Conservation (phyloP, 2,113 vertebrate genomes). For the Dicerorhinus sumatrensis region DNA sequence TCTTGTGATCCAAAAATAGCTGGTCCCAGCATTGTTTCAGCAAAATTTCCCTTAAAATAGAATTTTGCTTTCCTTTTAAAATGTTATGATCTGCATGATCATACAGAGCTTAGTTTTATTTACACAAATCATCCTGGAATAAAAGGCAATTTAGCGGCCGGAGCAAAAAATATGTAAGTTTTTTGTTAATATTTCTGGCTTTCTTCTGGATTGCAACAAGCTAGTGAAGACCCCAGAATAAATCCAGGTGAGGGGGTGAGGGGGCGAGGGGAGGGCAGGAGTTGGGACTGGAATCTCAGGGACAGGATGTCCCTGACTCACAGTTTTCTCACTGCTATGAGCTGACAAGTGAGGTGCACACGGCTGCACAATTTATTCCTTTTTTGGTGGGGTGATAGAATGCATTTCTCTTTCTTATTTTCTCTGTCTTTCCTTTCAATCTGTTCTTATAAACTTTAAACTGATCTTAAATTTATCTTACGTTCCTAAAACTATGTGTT, state of each 20-base stretch:
- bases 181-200: neutral
- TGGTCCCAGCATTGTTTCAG: neutral
- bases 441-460: neutral
- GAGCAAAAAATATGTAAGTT: neutral
- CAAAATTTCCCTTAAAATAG: constrained; percentile 50
- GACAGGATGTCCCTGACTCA: rapidly evolving
- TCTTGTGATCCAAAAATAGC: constrained; percentile 48
- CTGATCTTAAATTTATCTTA: neutral
- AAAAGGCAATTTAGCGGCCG: neutral
- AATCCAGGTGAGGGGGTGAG: neutral
- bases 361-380: rapidly evolving
- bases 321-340: rapidly evolving
- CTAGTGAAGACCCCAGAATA: neutral
- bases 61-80: constrained; percentile 44
- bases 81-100: neutral
- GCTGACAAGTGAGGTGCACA: rapidly evolving
- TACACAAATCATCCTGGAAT: neutral
- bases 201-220: neutral
- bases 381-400: no score
- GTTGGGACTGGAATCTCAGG: neutral
- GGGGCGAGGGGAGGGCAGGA: rapidly evolving
- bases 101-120: neutral
- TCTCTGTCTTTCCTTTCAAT: neutral
- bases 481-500: neutral
- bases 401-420: neutral